Evolutionary conservation across 2,113 vertebrate genomes (phyloP), one percentile per base, ranked within the genome.

Genomic region (Lichenostomus cassidix): DNA sequence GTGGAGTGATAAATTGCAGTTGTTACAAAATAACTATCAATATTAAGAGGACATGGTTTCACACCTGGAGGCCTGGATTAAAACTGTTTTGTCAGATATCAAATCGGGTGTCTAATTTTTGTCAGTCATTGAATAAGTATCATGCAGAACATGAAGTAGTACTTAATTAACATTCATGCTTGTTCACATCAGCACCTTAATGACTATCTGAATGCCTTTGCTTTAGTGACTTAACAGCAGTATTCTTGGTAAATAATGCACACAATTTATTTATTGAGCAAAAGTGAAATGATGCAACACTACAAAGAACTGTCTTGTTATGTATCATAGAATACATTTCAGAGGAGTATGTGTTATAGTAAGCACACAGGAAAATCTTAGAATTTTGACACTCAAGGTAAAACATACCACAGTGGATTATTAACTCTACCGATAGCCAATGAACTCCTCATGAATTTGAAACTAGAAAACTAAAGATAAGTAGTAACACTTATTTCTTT

Each of bases 211-310:
- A 76, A 67, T 37, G 7, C 9, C 53, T 91, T 94, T 53, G 10
- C 52, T 95, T 89, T 78, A 89, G n/a, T 62, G 74, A 63, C 71
- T 96, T 92, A 73, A 76, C 35, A 75, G 50, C 73, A 90, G 15
- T 75, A 68, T 83, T 95, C 58, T 78, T 85, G 39, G 41, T 64
- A 89, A 42, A 44, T 49, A 88, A 65, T 60, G 39, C 69, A 77
- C 69, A n/a, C 27, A 89, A 65, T 42, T 87, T 75, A 82, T 87
- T 89, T 95, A 46, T 76, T 85, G 55, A 95, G 24, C 31, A 90
- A 92, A 82, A 56, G 41, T 73, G 62, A 88, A 95, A 92, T 73
- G 15, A 65, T 77, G 58, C 53, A 68, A 73, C 73, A 71, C 39
- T 81, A 88, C 10, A 14, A 86, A 93, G 92, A 84, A 63, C 42